These are phyloP conservation scores for Notolabrus celidotus DNA, from an alignment of 2,797 vertebrate species.

Conservation along the genomic window DNA sequence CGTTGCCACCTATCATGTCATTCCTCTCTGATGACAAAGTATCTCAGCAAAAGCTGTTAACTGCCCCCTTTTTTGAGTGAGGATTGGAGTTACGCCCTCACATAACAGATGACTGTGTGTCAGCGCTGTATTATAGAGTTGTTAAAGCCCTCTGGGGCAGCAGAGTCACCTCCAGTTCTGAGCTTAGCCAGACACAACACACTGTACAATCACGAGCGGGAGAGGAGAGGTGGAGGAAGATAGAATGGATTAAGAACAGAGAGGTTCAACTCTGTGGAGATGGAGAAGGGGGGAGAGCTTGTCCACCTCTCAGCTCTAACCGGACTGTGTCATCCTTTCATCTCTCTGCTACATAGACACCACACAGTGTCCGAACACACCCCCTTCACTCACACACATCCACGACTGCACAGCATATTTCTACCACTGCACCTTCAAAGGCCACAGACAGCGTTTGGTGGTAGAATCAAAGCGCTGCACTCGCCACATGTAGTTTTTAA, in stretches of 20 bases:
- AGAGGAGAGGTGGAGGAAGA: slow-evolving; percentile 22
- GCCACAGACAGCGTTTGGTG: slow-evolving; percentile 55
- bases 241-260: slow-evolving; percentile 32
- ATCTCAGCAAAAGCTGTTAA: slow-evolving; percentile 30
- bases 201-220: slow-evolving; percentile 18
- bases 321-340: slow-evolving; percentile 50
- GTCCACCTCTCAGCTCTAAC: slow-evolving; percentile 48
- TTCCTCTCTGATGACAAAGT: slow-evolving; percentile 39
- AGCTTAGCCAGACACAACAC: slow-evolving; percentile 43
- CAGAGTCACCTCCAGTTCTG: slow-evolving; percentile 41
- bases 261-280: slow-evolving; percentile 38
- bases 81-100: slow-evolving; percentile 23
- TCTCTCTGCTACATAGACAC: slow-evolving; percentile 47
- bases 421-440: slow-evolving; percentile 69
- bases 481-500: slow-evolving; percentile 76
- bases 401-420: slow-evolving; percentile 38
- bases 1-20: slow-evolving; percentile 19
- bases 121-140: slow-evolving; percentile 42
- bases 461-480: slow-evolving; percentile 67
- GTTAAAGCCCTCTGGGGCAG: slow-evolving; percentile 46
- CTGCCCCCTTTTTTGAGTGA: slow-evolving; percentile 21
- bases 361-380: slow-evolving; percentile 20
- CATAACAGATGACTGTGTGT: slow-evolving; percentile 46
- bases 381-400: slow-evolving; percentile 22
- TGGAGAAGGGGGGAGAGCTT: neutral